A percentile compares a stretch with the other conserved stretches of the same genome.
phyloP scores from a whole-genome alignment of 2,888 invertebrate species.

The Ophion ellenae region DNA sequence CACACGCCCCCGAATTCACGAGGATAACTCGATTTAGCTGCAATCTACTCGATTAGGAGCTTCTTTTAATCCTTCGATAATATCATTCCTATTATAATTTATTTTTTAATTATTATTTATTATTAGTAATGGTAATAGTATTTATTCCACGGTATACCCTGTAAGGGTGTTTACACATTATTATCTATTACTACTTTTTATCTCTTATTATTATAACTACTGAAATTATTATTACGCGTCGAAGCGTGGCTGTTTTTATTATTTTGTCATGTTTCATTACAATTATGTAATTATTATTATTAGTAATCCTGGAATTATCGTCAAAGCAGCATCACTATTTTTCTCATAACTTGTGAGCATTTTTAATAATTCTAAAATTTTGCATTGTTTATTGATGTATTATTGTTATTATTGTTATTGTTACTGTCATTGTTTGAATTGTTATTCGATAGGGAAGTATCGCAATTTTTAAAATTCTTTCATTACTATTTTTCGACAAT shows the following conservation, averaged over 20 bases:
- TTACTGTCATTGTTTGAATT: too few relatives aligned
- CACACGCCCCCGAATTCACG: slow-evolving; percentile 33
- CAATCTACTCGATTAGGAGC: slow-evolving; percentile 73
- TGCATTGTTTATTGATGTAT: too few relatives aligned
- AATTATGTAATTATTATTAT: not conserved
- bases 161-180: not conserved
- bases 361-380: too few relatives aligned
- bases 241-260: not conserved
- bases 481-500: too few relatives aligned
- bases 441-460: not conserved
- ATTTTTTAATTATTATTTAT: not conserved
- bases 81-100: slow-evolving; percentile 49
- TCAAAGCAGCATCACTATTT: not conserved
- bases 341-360: not conserved
- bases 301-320: not conserved
- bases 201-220: not conserved
- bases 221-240: not conserved
- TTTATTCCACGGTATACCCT: too few relatives aligned
- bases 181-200: not conserved
- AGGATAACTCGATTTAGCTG: slow-evolving; percentile 72
- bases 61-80: not conserved
- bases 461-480: not conserved
- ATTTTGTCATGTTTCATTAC: not conserved
- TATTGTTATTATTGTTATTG: too few relatives aligned
- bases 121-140: not conserved